Evolutionary conservation across 2,113 vertebrate genomes (phyloP).

Genomic region (Hypocryptadius cinnamomeus): DNA sequence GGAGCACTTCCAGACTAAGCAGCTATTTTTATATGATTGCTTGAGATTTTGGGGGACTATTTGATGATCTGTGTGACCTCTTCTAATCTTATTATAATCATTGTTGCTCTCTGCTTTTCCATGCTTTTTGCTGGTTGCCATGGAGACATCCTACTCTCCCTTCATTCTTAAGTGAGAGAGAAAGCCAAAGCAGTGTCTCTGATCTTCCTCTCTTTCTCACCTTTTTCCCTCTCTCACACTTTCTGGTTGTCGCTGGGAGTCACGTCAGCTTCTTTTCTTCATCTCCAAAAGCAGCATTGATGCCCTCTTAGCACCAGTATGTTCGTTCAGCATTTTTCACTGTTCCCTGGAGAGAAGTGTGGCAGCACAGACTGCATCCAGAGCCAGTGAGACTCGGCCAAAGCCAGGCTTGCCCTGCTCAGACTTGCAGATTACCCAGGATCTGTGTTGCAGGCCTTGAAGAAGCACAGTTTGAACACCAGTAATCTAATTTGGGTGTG

Average conservation of each 20-base stretch:
- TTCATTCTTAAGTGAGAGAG: slow-evolving; percentile 27
- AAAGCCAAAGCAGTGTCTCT: neutral
- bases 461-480: neutral
- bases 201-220: slow-evolving; percentile 6
- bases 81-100: slow-evolving; percentile 51
- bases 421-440: neutral
- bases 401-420: neutral
- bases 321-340: neutral
- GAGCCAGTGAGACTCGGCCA: neutral
- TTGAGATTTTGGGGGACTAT: slow-evolving; percentile 11
- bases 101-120: slow-evolving; percentile 43
- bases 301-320: slow-evolving; percentile 24
- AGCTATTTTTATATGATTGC: neutral
- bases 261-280: slow-evolving; percentile 1
- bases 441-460: neutral
- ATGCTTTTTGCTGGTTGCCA: slow-evolving; percentile 40
- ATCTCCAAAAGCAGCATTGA: neutral
- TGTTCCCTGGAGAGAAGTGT: neutral
- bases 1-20: neutral
- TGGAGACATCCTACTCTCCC: slow-evolving; percentile 27
- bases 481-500: neutral
- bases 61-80: slow-evolving; percentile 36
- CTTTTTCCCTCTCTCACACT: slow-evolving; percentile 28
- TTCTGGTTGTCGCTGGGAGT: slow-evolving; percentile 32
- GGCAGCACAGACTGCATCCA: neutral